phyloP scores from a whole-genome alignment of 2,888 invertebrate species.

The Ischnura elegans region DNA sequence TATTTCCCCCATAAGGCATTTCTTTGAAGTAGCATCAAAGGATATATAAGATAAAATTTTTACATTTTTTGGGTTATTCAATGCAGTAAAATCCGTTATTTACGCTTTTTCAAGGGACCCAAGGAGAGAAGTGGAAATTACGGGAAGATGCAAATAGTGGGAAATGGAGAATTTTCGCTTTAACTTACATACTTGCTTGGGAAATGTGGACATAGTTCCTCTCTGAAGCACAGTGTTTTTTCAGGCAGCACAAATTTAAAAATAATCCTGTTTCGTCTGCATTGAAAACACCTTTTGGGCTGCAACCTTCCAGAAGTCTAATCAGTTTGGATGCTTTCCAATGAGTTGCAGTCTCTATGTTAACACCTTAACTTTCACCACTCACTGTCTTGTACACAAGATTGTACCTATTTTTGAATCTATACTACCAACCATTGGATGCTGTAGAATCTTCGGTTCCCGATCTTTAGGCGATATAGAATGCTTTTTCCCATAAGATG shows the following conservation, averaged over 20 bases:
- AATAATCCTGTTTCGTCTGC: conserved; percentile 12
- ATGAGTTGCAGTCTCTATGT: neutral
- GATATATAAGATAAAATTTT: too few relatives aligned
- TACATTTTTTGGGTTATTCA: too few relatives aligned
- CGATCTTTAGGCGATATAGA: neutral
- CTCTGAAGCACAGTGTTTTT: neutral
- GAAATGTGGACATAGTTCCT: neutral
- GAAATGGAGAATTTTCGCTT: too few relatives aligned
- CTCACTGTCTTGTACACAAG: neutral
- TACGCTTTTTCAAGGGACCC: too few relatives aligned
- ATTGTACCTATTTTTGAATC: conserved; percentile 21
- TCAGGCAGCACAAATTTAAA: neutral
- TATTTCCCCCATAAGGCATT: too few relatives aligned
- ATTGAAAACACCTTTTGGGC: conserved; percentile 9
- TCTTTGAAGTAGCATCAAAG: too few relatives aligned
- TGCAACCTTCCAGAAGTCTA: neutral
- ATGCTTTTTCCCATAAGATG: neutral
- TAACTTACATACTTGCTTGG: too few relatives aligned
- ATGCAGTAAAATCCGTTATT: too few relatives aligned
- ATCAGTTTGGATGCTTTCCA: neutral
- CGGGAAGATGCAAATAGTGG: too few relatives aligned
- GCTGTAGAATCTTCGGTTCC: neutral
- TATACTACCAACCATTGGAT: neutral
- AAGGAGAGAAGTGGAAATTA: too few relatives aligned
- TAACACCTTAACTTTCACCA: neutral